Evolutionary conservation across 2,113 vertebrate species (phyloP).

Genomic region (Trogon melanurus): DNA sequence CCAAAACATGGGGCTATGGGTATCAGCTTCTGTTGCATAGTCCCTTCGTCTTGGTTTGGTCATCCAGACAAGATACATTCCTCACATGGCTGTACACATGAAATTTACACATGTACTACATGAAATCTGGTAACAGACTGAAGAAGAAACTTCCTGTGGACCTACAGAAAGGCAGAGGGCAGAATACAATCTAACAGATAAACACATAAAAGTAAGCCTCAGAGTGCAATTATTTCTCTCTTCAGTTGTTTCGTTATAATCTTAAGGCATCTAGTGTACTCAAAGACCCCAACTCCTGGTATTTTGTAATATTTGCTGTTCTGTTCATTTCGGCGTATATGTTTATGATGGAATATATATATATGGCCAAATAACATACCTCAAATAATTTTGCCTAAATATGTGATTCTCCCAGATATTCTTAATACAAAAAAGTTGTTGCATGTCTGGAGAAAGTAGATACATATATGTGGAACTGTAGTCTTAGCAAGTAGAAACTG

Average conservation of each 20-base stretch:
- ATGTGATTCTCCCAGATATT: background rate
- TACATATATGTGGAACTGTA: background rate
- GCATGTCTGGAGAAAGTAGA: background rate
- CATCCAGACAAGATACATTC: background rate
- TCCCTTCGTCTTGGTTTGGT: background rate
- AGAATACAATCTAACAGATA: background rate
- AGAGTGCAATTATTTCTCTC: background rate
- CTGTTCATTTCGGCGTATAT: background rate
- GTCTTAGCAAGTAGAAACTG: background rate
- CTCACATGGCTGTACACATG: background rate
- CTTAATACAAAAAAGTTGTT: background rate
- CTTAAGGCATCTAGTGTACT: background rate
- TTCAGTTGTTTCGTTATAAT: background rate
- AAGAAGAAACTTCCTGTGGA: background rate
- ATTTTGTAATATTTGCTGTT: background rate
- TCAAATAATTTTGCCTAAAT: background rate
- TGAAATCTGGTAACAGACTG: background rate
- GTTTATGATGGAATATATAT: background rate
- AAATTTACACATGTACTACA: background rate
- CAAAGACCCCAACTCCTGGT: background rate
- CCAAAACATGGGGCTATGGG: accelerated
- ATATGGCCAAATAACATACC: background rate
- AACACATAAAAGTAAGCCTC: background rate
- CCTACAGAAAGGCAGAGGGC: background rate
- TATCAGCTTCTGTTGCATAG: background rate